Base-by-base conservation (phyloP, 2,888 invertebrate genomes). In the Lasioglossum vierecki region DNA sequence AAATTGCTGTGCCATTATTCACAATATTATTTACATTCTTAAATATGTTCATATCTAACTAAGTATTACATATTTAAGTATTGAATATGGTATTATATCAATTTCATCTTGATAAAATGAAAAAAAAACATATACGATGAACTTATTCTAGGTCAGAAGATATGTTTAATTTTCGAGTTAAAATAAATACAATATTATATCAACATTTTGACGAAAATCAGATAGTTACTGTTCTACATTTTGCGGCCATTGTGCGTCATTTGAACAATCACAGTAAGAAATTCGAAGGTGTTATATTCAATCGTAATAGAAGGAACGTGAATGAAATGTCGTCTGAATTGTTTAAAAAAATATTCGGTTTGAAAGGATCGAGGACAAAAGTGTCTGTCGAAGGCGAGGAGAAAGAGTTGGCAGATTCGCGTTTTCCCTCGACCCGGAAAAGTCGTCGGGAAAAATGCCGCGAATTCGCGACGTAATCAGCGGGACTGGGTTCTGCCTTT, bases 361-460 rank as follows among this genome's bases (percentile, higher is more conserved):
- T n/a, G 41, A 41, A 39, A 13, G 18, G 5, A 68, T 68, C n/a
- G 39, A 30, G 63, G n/a, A 68, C 35, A n/a, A 41, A 41, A 39
- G 39, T 13, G 11, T 11, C 68, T 13, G 35, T 11, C 22, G 22
- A 39, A 39, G 68, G 4, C 4, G 35, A 35, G 22, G 68, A 4
- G 39, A 68, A 41, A 39, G 41, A 41, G 41, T 41, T 8, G 68
- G 30, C 30, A 35, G 66, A 22, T 35, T 82, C 39, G n/a, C 44
- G 63, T 46, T 79, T 77, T 74, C 60, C 49, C 13, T 35, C 22
- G 44, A 71, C 84, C 70, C 49, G 83, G 83, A 84, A 82, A 83
- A 83, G 18, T 70, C 49, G n/a, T 53, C 53, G 30, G 13, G 26
- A 41, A 41, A 74, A 82, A 74, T n/a, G 60, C 39, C 35, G 18